Percentiles rank a stretch among this genome's conserved stretches.
phyloP scores from a whole-genome alignment of 2,113 vertebrate species.

The Illadopsis cleaveri region DNA sequence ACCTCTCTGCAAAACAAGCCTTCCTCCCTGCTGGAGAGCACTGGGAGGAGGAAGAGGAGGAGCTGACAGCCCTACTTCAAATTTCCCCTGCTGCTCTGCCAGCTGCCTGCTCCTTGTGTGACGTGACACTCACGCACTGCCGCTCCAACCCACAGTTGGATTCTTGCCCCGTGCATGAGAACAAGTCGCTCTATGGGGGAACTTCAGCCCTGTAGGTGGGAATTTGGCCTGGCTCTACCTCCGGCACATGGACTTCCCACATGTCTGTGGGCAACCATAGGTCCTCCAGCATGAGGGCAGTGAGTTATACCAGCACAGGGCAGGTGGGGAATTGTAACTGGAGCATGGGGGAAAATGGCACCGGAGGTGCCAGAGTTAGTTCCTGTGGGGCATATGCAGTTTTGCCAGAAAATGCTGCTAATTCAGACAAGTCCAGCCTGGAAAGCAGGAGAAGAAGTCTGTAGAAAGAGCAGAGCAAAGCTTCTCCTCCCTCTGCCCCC shows the following conservation, averaged over 20 bases:
- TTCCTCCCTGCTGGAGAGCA: conserved; percentile 10
- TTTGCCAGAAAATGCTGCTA: neutral
- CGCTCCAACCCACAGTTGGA: neutral
- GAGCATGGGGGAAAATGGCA: neutral
- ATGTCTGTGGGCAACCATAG: accelerated
- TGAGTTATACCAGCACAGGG: neutral
- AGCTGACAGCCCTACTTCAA: conserved; percentile 15
- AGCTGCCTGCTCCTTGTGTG: neutral
- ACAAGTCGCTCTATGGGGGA: neutral
- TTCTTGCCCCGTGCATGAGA: neutral
- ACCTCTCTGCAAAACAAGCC: conserved; percentile 43
- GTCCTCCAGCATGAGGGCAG: neutral
- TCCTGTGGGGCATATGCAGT: neutral
- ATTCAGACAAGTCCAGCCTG: neutral
- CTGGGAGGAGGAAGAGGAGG: conserved; percentile 37
- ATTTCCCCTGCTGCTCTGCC: conserved; percentile 37
- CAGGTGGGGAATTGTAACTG: neutral
- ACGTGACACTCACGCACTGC: neutral
- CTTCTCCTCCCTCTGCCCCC: neutral
- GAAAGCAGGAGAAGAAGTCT: neutral
- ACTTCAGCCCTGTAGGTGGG: neutral
- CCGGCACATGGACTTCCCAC: accelerated
- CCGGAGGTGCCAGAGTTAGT: neutral
- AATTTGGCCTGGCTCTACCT: neutral
- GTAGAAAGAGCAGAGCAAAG: neutral